phyloP scores from a whole-genome alignment of 2,888 invertebrate genomes.

The Caenorhabditis macrosperma region DNA sequence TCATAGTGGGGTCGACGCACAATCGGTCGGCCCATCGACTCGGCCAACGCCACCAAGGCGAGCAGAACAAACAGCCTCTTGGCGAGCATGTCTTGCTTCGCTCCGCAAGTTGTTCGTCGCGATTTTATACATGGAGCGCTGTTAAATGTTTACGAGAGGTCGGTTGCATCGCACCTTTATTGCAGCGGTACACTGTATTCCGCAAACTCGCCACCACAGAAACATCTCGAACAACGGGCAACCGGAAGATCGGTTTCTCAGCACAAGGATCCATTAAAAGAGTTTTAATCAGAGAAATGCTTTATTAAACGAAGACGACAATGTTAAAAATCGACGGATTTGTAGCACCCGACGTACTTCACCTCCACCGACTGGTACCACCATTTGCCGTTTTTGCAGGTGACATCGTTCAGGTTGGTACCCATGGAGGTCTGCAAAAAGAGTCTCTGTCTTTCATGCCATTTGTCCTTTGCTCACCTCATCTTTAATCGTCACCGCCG shows the following conservation, averaged over 20 bases:
- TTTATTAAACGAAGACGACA: too few species aligned
- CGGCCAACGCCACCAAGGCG: neutral
- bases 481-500: too few species aligned
- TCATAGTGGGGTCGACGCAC: neutral
- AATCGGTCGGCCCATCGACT: neutral
- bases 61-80: neutral
- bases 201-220: neutral
- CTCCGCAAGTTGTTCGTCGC: neutral
- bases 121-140: neutral
- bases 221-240: neutral
- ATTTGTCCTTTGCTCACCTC: too few species aligned
- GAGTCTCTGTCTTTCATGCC: too few species aligned
- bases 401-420: neutral
- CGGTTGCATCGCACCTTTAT: constrained; percentile 5
- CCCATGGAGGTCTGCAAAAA: neutral
- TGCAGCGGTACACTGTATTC: neutral
- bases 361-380: neutral
- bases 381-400: constrained; percentile 5
- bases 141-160: constrained; percentile 5
- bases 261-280: too few species aligned
- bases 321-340: too few species aligned
- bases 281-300: too few species aligned
- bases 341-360: neutral
- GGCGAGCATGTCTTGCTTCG: neutral
- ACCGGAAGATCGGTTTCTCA: too few species aligned